Percentiles rank a stretch among this genome's conserved stretches.
These are phyloP conservation scores for Blastomussa wellsi DNA, from an alignment of 92 coral and sea anemone genomes.

Conservation along the genomic window DNA sequence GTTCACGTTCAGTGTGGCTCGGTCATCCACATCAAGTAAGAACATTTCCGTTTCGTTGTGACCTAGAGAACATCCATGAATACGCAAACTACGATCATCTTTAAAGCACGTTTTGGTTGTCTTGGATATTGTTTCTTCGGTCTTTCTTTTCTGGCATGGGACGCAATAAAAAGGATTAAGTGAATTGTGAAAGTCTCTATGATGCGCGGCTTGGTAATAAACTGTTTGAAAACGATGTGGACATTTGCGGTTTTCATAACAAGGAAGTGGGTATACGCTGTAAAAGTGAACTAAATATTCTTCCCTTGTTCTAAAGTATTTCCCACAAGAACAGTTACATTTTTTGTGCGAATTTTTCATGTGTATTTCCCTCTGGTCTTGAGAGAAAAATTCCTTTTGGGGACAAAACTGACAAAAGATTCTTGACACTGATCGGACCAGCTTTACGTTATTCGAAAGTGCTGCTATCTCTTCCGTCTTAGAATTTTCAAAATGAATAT, in stretches of 20 bases:
- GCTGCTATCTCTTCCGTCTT: slow-evolving; percentile 12
- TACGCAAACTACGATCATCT: slow-evolving; percentile 78
- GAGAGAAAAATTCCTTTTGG: slow-evolving; percentile 70
- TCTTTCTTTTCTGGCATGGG: slow-evolving; percentile 76
- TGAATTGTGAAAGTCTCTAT: slow-evolving; percentile 75
- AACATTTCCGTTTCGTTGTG: slow-evolving; percentile 86
- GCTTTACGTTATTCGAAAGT: neutral
- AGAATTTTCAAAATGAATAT: neutral
- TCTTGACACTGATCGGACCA: slow-evolving; percentile 24
- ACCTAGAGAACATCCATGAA: slow-evolving; percentile 72
- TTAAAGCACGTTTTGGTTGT: slow-evolving; percentile 68
- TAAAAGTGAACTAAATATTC: slow-evolving; percentile 90
- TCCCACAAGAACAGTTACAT: slow-evolving; percentile 95
- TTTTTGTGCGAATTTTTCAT: slow-evolving; percentile 96
- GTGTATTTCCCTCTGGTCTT: slow-evolving; percentile 85
- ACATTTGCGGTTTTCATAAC: slow-evolving; percentile 96
- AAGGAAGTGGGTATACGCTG: slow-evolving; percentile 86
- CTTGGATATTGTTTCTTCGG: slow-evolving; percentile 42
- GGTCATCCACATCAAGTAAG: slow-evolving; percentile 42
- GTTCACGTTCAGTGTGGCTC: neutral
- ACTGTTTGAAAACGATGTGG: slow-evolving; percentile 92
- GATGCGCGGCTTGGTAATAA: slow-evolving; percentile 83
- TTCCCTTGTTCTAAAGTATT: slow-evolving; percentile 80
- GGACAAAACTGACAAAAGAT: slow-evolving; percentile 90
- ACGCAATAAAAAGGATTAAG: slow-evolving; percentile 85